Conservation (phyloP, 2,113 vertebrate genomes). For the Aegypius monachus region DNA sequence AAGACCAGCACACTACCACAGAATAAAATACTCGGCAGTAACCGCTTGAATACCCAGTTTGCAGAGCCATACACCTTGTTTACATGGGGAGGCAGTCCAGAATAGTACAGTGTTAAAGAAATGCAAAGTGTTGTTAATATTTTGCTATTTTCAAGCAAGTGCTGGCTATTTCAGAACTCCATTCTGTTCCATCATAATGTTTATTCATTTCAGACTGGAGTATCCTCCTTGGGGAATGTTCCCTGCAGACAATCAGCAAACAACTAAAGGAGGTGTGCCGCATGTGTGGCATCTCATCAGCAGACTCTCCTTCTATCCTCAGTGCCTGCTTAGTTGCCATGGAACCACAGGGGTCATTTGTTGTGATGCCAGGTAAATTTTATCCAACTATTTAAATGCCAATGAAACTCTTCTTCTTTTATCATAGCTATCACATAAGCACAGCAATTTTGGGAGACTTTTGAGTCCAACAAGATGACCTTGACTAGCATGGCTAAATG, state of each 20-base stretch:
- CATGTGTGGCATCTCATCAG: slow-evolving; percentile 92
- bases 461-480: not conserved
- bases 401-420: not conserved
- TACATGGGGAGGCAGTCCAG: not conserved
- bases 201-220: slow-evolving; percentile 87
- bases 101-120: not conserved
- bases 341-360: slow-evolving; percentile 96
- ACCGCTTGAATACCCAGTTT: accelerated
- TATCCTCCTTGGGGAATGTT: slow-evolving; percentile 92
- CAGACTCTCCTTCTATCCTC: slow-evolving; percentile 92
- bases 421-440: not conserved
- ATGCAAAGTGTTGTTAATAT: not conserved
- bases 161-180: not conserved
- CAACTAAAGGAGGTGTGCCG: slow-evolving; percentile 93
- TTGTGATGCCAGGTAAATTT: slow-evolving; percentile 91
- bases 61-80: accelerated
- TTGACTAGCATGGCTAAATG: not conserved
- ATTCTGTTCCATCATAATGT: not conserved
- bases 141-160: not conserved
- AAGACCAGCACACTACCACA: not conserved
- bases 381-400: not conserved
- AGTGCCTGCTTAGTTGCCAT: slow-evolving; percentile 98
- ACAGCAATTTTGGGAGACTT: not conserved
- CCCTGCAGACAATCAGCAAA: slow-evolving; percentile 92
- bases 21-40: not conserved